phyloP scores from a whole-genome alignment of 2,888 invertebrate species.

The Antheraea assamensis region DNA sequence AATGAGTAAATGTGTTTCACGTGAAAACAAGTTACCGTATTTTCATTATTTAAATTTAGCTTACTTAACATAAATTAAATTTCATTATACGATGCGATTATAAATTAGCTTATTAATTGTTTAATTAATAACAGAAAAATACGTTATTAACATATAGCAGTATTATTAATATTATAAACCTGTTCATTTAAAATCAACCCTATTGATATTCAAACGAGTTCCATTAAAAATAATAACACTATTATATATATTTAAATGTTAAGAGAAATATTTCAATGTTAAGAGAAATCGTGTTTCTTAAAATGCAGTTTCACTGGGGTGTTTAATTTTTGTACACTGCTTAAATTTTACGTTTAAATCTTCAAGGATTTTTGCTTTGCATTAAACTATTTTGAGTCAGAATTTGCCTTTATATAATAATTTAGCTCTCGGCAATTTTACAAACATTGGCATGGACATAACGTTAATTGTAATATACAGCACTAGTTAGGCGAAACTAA shows the following conservation, averaged over 20 bases:
- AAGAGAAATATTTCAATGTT: too few species aligned
- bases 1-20: not conserved
- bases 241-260: not conserved
- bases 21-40: not conserved
- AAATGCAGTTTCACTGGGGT: not conserved
- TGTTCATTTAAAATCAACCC: not conserved
- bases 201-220: not conserved
- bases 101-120: not conserved
- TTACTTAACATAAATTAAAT: not conserved
- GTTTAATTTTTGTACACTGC: too few species aligned
- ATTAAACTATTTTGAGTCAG: not conserved
- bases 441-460: not conserved
- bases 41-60: not conserved
- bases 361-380: not conserved
- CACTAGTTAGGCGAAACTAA: conserved; percentile 6
- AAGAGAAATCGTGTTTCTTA: not conserved
- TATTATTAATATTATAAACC: not conserved
- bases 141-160: not conserved
- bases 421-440: not conserved
- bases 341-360: too few species aligned
- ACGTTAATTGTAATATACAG: not conserved
- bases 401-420: not conserved
- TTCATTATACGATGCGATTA: not conserved
- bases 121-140: not conserved
- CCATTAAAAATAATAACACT: not conserved